Base-by-base conservation (phyloP, 2,888 invertebrate genomes). In the Dicranocentrus wangi region DNA sequence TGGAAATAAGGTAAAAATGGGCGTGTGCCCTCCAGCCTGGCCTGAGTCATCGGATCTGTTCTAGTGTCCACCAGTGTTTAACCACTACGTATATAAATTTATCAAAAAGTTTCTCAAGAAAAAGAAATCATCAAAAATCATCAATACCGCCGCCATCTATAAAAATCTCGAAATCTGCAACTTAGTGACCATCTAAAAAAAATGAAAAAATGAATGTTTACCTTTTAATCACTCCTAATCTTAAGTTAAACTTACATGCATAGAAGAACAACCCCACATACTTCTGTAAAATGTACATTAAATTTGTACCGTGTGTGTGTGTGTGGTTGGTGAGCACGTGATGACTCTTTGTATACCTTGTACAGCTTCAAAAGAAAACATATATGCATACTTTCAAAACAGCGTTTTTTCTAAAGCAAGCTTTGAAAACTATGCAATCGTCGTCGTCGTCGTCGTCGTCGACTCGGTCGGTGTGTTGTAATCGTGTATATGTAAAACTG, bases 1-100 rank as follows among this genome's bases (percentile, higher is more conserved):
- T 87, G 89, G 89, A 25, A 80, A 80, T 89, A 81, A 85, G 87
- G 83, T 83, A 71, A 87, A 83, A 79, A 83, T 83, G 83, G 83
- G 80, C 42, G 80, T 80, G n/a, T 83, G 83, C 69, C 83, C 83
- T 42, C 72, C 83, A 60, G 77, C 83, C 55, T 83, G 83, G 83
- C 83, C 83, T 76, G 83, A 83, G 77, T 76, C 83, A 81, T 83
- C 83, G 66, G 83, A 83, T 83, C 83, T 83, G 81, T 83, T 83
- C 73, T 83, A 83, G 81, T 81, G 63, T 63, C 63, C 63, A 61
- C 19, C 23, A 60, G 65, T 75, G 43, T 2, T 17, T 21, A 47
- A n/a, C 17, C 47, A 47, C 13, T n/a, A n/a, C 47, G 17, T 17
- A n/a, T 5, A 60, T 19, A 28, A 60, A 25, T 63, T 17, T 61